phyloP scores from a whole-genome alignment of 2,797 vertebrate species.

The Emys orbicularis region DNA sequence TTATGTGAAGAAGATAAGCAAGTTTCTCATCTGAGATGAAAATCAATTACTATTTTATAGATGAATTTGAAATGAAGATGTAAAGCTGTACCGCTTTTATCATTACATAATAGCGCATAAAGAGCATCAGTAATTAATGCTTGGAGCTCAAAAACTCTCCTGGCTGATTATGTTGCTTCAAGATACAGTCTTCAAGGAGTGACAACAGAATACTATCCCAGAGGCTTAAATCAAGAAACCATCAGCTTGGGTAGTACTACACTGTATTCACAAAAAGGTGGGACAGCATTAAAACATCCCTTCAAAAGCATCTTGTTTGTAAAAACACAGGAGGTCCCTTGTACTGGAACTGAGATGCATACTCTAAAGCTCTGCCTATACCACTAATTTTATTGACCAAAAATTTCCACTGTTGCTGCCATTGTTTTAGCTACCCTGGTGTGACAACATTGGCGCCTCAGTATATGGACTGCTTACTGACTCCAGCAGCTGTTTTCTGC shows the following conservation, averaged over 20 bases:
- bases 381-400: not conserved
- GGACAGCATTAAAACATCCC: not conserved
- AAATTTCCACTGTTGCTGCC: not conserved
- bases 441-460: not conserved
- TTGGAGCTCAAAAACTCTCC: not conserved
- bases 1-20: not conserved
- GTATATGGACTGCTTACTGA: not conserved
- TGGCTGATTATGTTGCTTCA: not conserved
- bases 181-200: not conserved
- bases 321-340: not conserved
- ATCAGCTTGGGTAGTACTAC: not conserved
- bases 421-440: not conserved
- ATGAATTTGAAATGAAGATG: not conserved
- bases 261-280: not conserved
- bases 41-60: not conserved
- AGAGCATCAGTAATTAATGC: not conserved
- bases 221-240: not conserved
- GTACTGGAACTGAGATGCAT: not conserved
- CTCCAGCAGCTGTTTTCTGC: not conserved
- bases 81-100: not conserved
- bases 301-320: not conserved
- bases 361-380: not conserved
- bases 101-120: not conserved
- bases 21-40: not conserved
- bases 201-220: not conserved